Evolutionary conservation across 2,113 vertebrate species (phyloP), one percentile per base, ranked within the genome.

Genomic region (Columba livia): DNA sequence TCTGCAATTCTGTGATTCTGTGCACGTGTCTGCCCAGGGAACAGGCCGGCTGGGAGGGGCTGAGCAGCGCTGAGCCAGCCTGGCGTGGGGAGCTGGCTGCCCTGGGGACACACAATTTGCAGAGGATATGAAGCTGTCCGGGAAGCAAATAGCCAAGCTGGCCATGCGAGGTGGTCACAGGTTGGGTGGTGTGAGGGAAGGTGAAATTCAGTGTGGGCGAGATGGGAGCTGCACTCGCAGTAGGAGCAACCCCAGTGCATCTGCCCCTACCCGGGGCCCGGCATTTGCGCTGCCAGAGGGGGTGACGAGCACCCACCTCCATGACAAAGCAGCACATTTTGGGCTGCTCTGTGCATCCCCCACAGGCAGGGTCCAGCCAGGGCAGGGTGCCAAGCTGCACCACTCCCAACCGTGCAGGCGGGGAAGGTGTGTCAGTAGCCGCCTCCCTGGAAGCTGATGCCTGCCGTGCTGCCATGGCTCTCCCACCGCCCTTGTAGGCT

Each of bases 21-120:
- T 15, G 20, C 29, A 21, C 0, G 0, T 20, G 10, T 23, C 54
- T 72, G 31, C 28, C 29, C 38, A 5, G 42, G 53, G 1, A 9
- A 60, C 10, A 60, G 70, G 20, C 23, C 73, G 47, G 58, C 32
- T 2, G 9, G 44, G 54, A 47, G 73, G 50, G 71, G 23, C 47
- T 42, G 44, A 54, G 51, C 31, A 2, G 31, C 20, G n/a, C 64
- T 58, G 80, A 77, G 48, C 31, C 25, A 42, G 19, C 21, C 25
- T 47, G 50, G 48, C 29, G 15, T 42, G 42, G 20, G 36, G 36
- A 65, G 23, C 36, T 2, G 0, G 28, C 18, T 2, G 7, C 44
- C 48, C n/a, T 6, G 21, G 34, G 17, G 21, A 31, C 0, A 1
- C 1, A 1, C 0, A 2, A 8, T 36, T 51, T 65, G 73, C 51